Percentiles rank a stretch among this genome's conserved stretches.
phyloP scores from a whole-genome alignment of 2,797 vertebrate species.

The Australoheros facetus region DNA sequence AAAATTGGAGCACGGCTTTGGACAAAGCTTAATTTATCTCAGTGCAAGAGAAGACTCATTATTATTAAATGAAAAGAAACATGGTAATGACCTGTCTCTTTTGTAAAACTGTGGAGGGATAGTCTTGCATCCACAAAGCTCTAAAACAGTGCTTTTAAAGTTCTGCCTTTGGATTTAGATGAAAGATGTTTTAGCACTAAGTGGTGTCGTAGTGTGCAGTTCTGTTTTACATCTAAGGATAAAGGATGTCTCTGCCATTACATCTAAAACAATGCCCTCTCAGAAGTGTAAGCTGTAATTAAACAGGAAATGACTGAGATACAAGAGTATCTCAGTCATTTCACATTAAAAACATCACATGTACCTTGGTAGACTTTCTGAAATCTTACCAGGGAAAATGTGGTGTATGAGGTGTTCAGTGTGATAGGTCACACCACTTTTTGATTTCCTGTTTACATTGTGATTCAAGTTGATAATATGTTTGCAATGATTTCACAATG shows the following conservation, averaged over 20 bases:
- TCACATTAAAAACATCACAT: background rate
- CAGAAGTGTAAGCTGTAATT: background rate
- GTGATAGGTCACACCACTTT: background rate
- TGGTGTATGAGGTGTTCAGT: background rate
- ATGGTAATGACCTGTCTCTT: constrained; percentile 28
- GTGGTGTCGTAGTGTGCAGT: background rate
- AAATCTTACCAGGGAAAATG: background rate
- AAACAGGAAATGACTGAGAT: background rate
- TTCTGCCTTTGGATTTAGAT: constrained; percentile 16
- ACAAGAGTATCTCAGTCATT: background rate
- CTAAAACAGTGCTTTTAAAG: constrained; percentile 5
- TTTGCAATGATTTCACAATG: background rate
- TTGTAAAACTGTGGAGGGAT: constrained; percentile 7
- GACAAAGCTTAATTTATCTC: constrained; percentile 43
- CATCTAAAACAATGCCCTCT: background rate
- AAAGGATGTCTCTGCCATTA: background rate
- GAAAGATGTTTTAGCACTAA: background rate
- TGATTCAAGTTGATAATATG: constrained; percentile 7
- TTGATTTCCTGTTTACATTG: background rate
- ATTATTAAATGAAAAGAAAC: constrained; percentile 46
- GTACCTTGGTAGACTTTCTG: background rate
- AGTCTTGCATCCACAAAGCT: background rate
- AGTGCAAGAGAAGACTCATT: constrained; percentile 30
- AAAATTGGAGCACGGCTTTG: constrained; percentile 22
- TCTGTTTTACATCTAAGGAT: constrained; percentile 9